These are phyloP conservation scores for Nannoperca obscura DNA, from an alignment of 2,797 vertebrate genomes.

Conservation along the genomic window DNA sequence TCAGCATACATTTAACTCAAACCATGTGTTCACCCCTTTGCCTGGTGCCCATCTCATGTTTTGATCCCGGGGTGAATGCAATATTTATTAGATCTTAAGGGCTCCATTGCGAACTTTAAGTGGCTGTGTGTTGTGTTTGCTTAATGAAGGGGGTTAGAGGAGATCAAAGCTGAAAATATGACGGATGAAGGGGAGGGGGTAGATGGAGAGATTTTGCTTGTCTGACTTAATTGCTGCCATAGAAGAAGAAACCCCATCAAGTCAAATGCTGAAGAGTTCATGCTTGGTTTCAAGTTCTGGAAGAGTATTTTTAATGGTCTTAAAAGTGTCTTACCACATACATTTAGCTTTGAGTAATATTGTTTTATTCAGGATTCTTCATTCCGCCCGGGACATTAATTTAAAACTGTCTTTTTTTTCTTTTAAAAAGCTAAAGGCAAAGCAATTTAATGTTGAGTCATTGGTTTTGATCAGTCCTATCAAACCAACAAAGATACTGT, in stretches of 20 bases:
- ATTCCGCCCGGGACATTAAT: background rate
- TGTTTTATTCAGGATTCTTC: constrained; percentile 22
- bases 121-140: constrained; percentile 81
- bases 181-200: constrained; percentile 68
- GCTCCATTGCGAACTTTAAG: constrained; percentile 78
- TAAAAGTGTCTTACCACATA: constrained; percentile 25
- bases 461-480: background rate
- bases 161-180: constrained; percentile 82
- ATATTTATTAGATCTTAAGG: constrained; percentile 83
- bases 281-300: constrained; percentile 47
- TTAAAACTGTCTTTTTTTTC: background rate
- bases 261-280: constrained; percentile 68
- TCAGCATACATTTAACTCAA: constrained; percentile 59
- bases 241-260: constrained; percentile 64
- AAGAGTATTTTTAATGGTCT: constrained; percentile 40
- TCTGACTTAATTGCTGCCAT: constrained; percentile 79
- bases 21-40: constrained; percentile 48
- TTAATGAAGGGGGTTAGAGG: constrained; percentile 78
- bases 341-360: constrained; percentile 34
- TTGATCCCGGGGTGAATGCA: constrained; percentile 73
- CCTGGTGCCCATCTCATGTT: constrained; percentile 67
- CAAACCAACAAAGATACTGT: constrained; percentile 1
- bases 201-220: constrained; percentile 72
- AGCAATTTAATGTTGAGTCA: background rate
- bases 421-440: background rate